These are phyloP conservation scores for Prunella strophiata DNA, from an alignment of 2,797 vertebrate species.

Conservation along the genomic window DNA sequence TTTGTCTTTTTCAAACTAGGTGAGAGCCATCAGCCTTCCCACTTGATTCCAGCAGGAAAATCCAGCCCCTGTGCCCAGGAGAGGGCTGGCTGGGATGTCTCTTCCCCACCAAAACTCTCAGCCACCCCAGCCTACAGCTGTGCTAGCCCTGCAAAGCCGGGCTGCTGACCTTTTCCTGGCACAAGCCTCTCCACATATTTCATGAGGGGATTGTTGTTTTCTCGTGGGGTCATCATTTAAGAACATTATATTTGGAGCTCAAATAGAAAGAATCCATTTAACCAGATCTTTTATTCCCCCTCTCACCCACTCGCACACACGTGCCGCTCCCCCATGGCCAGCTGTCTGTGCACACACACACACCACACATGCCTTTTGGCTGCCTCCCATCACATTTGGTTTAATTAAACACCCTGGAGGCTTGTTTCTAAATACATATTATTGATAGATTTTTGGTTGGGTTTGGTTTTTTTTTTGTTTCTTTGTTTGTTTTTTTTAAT, in stretches of 20 bases:
- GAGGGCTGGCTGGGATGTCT: not conserved
- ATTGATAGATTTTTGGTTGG: not conserved
- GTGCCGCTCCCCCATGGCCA: not conserved
- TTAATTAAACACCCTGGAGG: slow-evolving; percentile 6
- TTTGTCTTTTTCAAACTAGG: not conserved
- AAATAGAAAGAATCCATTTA: slow-evolving; percentile 41
- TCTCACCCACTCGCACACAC: not conserved
- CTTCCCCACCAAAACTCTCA: not conserved
- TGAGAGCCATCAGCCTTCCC: not conserved
- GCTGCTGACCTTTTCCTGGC: not conserved
- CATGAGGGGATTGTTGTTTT: slow-evolving; percentile 3
- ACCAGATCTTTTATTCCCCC: slow-evolving; percentile 11
- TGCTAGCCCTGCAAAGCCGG: rapidly evolving
- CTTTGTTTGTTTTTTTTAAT: not conserved
- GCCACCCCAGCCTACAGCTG: not conserved
- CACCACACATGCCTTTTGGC: not conserved
- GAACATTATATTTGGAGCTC: slow-evolving; percentile 27
- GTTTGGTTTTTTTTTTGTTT: not conserved
- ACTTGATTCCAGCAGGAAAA: not conserved
- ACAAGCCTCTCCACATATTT: not conserved
- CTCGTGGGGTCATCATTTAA: not conserved
- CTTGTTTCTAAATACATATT: not conserved
- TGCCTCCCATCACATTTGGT: not conserved
- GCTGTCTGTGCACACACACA: not conserved
- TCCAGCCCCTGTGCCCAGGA: not conserved